Conservation (phyloP, 2,797 vertebrate species). For the Heliangelus exortis region DNA sequence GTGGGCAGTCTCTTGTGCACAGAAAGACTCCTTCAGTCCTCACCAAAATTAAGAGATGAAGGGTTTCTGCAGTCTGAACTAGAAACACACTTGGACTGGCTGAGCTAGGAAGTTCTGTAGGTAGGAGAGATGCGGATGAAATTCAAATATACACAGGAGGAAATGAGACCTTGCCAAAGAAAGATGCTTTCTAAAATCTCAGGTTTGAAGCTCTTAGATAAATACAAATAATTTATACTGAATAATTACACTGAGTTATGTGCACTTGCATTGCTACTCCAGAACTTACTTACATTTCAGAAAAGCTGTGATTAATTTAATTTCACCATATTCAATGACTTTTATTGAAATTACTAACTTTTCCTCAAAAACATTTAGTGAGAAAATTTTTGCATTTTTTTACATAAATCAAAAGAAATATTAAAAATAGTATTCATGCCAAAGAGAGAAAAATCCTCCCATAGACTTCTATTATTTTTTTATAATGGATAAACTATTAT, state of each 20-base stretch:
- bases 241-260: neutral
- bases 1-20: rapidly evolving
- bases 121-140: neutral
- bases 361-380: neutral
- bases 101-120: neutral
- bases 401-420: neutral
- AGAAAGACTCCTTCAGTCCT: neutral
- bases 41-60: neutral
- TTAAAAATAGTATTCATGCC: neutral
- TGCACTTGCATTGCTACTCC: neutral
- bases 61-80: neutral
- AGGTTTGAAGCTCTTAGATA: neutral
- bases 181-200: neutral
- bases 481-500: neutral
- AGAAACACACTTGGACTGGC: neutral
- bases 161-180: neutral
- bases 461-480: neutral
- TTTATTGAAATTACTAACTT: neutral
- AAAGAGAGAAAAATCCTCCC: neutral
- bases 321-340: neutral
- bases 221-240: neutral
- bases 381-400: neutral
- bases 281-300: neutral
- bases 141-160: neutral
- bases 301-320: neutral